Evolutionary conservation across 2,888 invertebrate species (phyloP).

Genomic region (Tipula lateralis): DNA sequence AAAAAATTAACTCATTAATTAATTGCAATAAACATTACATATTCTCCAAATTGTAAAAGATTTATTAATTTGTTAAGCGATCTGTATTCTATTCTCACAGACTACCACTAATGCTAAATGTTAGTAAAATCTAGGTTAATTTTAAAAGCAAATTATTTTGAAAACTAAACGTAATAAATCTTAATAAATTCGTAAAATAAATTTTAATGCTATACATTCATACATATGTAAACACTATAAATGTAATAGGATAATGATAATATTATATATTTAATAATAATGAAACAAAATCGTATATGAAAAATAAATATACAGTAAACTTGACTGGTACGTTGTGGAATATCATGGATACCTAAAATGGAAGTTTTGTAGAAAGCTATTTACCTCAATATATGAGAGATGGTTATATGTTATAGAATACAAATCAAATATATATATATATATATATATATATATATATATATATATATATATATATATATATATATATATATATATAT

Average conservation of each 20-base stretch:
- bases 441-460: not conserved
- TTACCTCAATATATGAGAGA: slow-evolving; percentile 37
- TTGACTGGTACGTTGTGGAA: slow-evolving; percentile 30
- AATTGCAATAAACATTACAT: not conserved
- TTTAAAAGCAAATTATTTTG: not conserved
- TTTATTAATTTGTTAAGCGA: not conserved
- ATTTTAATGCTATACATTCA: not conserved
- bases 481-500: not conserved
- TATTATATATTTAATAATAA: not conserved
- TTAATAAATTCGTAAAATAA: not conserved
- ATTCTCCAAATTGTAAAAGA: not conserved
- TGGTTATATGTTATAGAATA: slow-evolving; percentile 34
- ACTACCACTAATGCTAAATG: not conserved
- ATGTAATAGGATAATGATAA: not conserved
- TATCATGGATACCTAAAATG: slow-evolving; percentile 38
- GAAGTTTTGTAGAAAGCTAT: slow-evolving; percentile 41
- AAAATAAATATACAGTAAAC: slow-evolving; percentile 27
- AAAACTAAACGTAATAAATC: not conserved
- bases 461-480: not conserved
- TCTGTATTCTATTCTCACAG: not conserved
- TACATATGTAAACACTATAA: not conserved
- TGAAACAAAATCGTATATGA: not conserved
- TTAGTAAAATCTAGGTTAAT: not conserved
- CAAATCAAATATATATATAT: not conserved
- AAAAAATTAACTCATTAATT: not conserved